Conservation (phyloP, 2,113 vertebrate genomes). For the Aspidoscelis tigris region DNA sequence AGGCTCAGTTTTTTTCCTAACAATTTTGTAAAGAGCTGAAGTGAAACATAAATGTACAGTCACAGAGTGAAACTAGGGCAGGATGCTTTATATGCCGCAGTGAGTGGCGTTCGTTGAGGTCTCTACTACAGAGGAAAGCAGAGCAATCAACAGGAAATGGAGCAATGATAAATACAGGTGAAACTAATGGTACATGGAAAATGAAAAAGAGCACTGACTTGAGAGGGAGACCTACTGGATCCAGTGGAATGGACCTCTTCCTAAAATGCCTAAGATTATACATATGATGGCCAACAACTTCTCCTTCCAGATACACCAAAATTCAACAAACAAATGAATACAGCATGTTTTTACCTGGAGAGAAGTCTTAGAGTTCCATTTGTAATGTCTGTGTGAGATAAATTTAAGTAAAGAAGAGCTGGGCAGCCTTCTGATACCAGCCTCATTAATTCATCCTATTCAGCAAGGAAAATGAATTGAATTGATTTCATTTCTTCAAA, state of each 20-base stretch:
- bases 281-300: not conserved
- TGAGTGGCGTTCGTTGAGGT: too few relatives aligned
- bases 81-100: not conserved
- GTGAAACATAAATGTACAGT: not conserved
- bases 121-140: too few relatives aligned
- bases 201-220: not conserved
- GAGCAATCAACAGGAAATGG: too few relatives aligned
- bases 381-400: slow-evolving; percentile 80
- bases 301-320: slow-evolving; percentile 17
- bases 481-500: not conserved
- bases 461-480: slow-evolving; percentile 26
- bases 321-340: not conserved
- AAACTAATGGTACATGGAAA: too few relatives aligned
- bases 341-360: slow-evolving; percentile 72
- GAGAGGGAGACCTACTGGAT: not conserved
- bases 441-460: slow-evolving; percentile 81
- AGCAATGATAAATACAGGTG: too few relatives aligned
- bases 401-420: slow-evolving; percentile 82
- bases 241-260: not conserved
- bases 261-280: not conserved
- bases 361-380: slow-evolving; percentile 77
- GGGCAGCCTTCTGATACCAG: slow-evolving; percentile 78
- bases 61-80: not conserved
- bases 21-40: not conserved
- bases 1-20: not conserved